phyloP scores from a whole-genome alignment of 2,113 vertebrate species.

The Phaethornis superciliosus region DNA sequence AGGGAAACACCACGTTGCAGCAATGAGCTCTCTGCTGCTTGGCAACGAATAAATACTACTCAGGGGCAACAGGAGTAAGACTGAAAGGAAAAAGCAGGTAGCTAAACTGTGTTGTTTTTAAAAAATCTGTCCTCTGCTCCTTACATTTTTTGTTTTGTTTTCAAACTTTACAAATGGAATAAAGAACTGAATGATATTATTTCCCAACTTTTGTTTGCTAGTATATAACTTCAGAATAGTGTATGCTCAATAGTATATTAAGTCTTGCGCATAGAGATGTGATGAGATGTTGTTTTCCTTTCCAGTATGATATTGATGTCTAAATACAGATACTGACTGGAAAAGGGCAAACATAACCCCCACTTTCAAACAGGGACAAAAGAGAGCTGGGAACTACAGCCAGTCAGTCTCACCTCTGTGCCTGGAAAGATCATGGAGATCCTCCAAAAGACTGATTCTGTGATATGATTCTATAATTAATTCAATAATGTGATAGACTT shows the following conservation, averaged over 20 bases:
- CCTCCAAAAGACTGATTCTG: too few relatives aligned
- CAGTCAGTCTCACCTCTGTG: too few relatives aligned
- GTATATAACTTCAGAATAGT: background rate
- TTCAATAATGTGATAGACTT: background rate
- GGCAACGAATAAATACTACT: constrained; percentile 11
- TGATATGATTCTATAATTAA: background rate
- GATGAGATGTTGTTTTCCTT: background rate
- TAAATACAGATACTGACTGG: background rate
- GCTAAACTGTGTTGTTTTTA: background rate
- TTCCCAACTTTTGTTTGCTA: background rate
- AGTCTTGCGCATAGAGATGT: background rate
- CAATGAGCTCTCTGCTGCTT: constrained; percentile 24
- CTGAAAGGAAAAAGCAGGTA: background rate
- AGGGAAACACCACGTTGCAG: constrained; percentile 1
- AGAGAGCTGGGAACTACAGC: too few relatives aligned
- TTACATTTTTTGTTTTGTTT: background rate
- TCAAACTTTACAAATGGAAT: background rate
- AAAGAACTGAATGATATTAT: background rate
- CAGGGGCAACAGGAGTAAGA: background rate
- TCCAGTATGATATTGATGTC: background rate
- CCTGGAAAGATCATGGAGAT: too few relatives aligned
- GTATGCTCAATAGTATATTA: background rate
- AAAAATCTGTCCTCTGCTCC: background rate
- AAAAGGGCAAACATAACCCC: too few relatives aligned
- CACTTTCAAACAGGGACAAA: too few relatives aligned